These are phyloP conservation scores for Melanotaenia parkinsoni DNA, from an alignment of 2,797 vertebrate species.

Conservation along the genomic window DNA sequence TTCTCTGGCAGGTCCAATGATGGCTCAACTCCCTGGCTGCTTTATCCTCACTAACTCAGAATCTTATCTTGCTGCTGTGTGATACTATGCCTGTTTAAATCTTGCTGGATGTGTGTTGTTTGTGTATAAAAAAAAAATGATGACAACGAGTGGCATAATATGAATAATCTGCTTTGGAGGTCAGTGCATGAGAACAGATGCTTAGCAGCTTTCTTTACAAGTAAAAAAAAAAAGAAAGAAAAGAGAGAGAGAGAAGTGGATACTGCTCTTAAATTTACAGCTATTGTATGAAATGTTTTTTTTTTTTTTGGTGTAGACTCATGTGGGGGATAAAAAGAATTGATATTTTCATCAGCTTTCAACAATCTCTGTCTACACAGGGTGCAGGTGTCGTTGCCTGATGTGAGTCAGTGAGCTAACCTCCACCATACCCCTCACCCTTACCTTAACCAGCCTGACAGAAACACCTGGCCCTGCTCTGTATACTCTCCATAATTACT, in stretches of 20 bases:
- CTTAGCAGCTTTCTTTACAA: not conserved
- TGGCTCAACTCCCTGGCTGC: slow-evolving; percentile 8
- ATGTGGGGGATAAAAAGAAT: too few relatives aligned
- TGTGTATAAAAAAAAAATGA: not conserved
- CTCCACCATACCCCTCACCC: too few relatives aligned
- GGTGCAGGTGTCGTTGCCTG: too few relatives aligned
- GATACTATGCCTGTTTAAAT: not conserved
- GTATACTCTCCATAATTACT: too few relatives aligned
- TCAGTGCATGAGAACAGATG: too few relatives aligned
- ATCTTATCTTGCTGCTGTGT: not conserved
- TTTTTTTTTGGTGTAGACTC: too few relatives aligned
- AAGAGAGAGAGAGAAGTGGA: not conserved
- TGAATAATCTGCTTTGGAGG: not conserved
- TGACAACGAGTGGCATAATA: not conserved
- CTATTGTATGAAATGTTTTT: too few relatives aligned
- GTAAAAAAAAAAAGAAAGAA: not conserved
- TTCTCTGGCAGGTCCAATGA: not conserved
- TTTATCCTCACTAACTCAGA: not conserved
- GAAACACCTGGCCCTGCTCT: too few relatives aligned
- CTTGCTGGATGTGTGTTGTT: not conserved
- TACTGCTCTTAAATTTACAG: not conserved
- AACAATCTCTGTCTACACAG: too few relatives aligned
- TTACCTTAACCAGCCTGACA: too few relatives aligned
- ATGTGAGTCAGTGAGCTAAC: too few relatives aligned
- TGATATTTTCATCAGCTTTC: too few relatives aligned